Conservation (phyloP, 2,888 invertebrate genomes). For the Leptarthrus brevirostris region DNA sequence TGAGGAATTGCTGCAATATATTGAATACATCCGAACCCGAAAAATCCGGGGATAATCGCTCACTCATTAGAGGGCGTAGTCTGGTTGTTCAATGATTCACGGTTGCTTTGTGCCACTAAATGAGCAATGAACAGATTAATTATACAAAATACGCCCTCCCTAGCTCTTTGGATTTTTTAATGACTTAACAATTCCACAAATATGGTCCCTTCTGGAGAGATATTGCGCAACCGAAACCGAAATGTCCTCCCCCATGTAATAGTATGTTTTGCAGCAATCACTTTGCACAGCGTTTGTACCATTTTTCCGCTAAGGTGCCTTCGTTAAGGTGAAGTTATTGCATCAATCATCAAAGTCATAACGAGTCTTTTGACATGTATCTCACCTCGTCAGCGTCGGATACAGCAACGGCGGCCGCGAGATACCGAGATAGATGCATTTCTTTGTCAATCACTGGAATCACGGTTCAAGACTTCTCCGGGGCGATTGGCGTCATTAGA, state of each 20-base stretch:
- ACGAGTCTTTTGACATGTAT: slow-evolving; percentile 19
- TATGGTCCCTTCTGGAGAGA: slow-evolving; percentile 21
- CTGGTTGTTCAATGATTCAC: background rate
- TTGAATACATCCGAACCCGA: background rate
- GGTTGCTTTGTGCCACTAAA: background rate
- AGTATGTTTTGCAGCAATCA: background rate
- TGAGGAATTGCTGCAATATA: slow-evolving; percentile 16
- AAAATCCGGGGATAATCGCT: background rate
- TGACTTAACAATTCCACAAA: slow-evolving; percentile 13
- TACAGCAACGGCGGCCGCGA: too few species aligned
- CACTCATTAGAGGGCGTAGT: slow-evolving; percentile 6
- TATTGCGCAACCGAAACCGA: background rate
- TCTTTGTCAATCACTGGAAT: slow-evolving; percentile 18
- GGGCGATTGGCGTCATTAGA: slow-evolving; percentile 19
- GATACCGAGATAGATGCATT: slow-evolving; percentile 20
- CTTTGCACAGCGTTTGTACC: background rate
- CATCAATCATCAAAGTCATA: background rate
- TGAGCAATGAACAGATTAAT: slow-evolving; percentile 4
- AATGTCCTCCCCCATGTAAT: slow-evolving; percentile 1
- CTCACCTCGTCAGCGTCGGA: background rate
- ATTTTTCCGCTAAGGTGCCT: background rate
- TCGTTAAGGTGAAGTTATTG: slow-evolving; percentile 9
- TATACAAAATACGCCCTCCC: slow-evolving; percentile 24
- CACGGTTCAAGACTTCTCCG: background rate
- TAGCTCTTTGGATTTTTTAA: background rate